Percentiles rank a stretch among this genome's conserved stretches.
Evolutionary conservation across 2,797 vertebrate genomes (phyloP).

Genomic region (Phoebastria nigripes): DNA sequence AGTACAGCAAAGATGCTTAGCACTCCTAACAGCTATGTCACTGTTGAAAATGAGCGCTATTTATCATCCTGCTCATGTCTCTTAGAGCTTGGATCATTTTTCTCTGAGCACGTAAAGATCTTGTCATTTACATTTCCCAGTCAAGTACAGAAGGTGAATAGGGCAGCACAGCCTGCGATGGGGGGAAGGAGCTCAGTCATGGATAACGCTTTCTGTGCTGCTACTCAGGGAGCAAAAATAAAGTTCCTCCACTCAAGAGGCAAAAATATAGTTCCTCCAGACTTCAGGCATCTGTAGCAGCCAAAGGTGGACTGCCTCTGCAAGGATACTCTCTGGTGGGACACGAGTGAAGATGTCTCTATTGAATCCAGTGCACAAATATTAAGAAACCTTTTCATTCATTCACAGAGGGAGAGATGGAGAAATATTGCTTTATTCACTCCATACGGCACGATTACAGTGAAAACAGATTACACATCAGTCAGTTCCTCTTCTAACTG

Average conservation of each 20-base stretch:
- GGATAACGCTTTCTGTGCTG: background rate
- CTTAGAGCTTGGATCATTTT: background rate
- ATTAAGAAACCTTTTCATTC: background rate
- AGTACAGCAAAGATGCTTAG: background rate
- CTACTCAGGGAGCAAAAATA: slow-evolving; percentile 28
- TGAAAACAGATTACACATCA: background rate
- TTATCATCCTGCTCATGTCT: background rate
- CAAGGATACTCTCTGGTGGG: background rate
- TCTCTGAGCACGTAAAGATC: background rate
- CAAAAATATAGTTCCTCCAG: background rate
- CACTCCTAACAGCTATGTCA: background rate
- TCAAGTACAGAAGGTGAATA: background rate
- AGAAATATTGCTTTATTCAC: background rate
- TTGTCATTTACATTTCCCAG: slow-evolving; percentile 28
- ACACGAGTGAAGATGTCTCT: background rate
- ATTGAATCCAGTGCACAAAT: background rate
- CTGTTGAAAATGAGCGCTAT: background rate
- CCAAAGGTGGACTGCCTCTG: background rate
- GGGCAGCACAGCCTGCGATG: background rate
- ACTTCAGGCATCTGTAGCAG: background rate
- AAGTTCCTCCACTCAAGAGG: background rate
- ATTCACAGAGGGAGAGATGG: background rate
- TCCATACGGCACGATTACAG: background rate
- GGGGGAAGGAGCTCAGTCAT: background rate
- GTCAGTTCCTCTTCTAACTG: background rate